Base-by-base conservation (phyloP, 2,888 invertebrate genomes). In the Melipona bicolor region DNA sequence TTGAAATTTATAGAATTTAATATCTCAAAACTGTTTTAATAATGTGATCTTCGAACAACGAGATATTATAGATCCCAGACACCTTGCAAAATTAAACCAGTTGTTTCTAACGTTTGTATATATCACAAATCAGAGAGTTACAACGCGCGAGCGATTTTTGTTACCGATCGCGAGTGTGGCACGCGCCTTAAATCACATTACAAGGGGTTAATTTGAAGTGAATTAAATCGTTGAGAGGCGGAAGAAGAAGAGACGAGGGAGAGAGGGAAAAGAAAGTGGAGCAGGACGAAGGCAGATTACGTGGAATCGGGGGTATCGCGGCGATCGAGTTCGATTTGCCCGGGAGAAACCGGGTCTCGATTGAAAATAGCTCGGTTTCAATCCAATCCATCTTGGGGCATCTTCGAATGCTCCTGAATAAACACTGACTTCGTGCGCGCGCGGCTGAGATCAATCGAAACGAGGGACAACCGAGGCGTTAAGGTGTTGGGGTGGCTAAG, bases 321-420 rank as follows among this genome's bases (percentile, higher is more conserved):
- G 62, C 84, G 86, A 90, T 89, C 86, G 89, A 91, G 92, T 91
- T 92, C 90, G 91, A 92, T 92, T 92, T 92, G 87, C 43, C 43
- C 43, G 43, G 43, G 43, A 43, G 27, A 84, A 83, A 43, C 9
- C 49, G 65, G 70, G 69, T 50, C 5, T 50, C 88, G 90, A 91
- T 92, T 90, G 92, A 92, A 91, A 92, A 91, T 89, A 89, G 90
- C 90, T 91, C 88, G 87, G 89, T 91, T 92, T 90, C 91, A 93
- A 92, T 93, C 92, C 91, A 89, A 83, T 83, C 88, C 90, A 85
- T 88, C 87, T 81, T 84, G 79, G 56, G 84, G 79, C 81, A 83
- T 79, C 75, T 82, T 82, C 81, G 67, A 81, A 62, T 80, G 85
- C 82, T 86, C 91, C 88, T 92, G 91, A 92, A 92, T 92, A 93